These are phyloP conservation scores for Pavo muticus DNA, from an alignment of 2,113 vertebrate genomes.

Conservation along the genomic window DNA sequence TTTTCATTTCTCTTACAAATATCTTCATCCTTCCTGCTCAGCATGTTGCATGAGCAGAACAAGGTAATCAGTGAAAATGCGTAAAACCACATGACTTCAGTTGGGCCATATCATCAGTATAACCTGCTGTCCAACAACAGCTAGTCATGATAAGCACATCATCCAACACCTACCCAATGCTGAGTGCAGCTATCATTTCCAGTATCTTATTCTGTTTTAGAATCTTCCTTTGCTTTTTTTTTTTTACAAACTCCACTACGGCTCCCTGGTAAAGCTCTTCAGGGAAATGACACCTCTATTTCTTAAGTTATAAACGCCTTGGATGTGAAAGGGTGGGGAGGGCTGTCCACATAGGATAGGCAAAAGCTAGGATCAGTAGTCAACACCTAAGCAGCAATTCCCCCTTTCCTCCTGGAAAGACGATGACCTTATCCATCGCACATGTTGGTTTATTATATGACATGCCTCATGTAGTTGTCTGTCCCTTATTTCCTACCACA, in stretches of 20 bases:
- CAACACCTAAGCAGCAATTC: accelerated
- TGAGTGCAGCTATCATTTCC: accelerated
- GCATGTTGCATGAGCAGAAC: neutral
- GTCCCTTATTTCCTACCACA: neutral
- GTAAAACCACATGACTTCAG: neutral
- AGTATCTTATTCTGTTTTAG: neutral
- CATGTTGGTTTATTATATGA: neutral
- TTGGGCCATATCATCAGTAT: neutral
- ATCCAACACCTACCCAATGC: neutral
- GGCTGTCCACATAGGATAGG: neutral
- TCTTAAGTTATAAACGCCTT: neutral
- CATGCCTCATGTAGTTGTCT: neutral
- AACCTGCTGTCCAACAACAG: neutral
- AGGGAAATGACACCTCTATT: neutral
- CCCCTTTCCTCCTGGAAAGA: neutral
- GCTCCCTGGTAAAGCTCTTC: neutral
- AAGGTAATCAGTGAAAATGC: accelerated
- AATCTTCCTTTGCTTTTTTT: neutral
- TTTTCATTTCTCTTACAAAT: neutral
- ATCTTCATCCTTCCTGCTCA: neutral
- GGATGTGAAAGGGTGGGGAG: neutral
- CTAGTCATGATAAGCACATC: neutral
- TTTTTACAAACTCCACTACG: neutral
- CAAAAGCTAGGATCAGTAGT: neutral
- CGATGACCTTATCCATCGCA: neutral